These are phyloP conservation scores for Ennomos fuscantarius DNA, from an alignment of 2,888 invertebrate genomes.

Conservation along the genomic window DNA sequence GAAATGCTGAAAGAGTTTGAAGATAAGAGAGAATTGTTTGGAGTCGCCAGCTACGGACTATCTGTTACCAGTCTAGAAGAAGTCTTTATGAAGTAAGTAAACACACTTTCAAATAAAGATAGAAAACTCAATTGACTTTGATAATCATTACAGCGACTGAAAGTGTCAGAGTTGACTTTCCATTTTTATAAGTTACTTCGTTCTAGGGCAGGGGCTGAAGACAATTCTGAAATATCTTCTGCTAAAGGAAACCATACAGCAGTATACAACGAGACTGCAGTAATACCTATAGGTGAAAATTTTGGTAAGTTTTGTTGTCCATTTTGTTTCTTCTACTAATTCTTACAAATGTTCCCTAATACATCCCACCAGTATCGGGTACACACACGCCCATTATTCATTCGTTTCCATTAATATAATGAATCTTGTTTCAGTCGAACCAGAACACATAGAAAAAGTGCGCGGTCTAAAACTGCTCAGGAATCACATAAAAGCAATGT, in stretches of 20 bases:
- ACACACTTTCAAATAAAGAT: background rate
- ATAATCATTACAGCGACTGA: too few relatives aligned
- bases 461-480: slow-evolving; percentile 66
- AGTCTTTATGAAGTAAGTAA: slow-evolving; percentile 92
- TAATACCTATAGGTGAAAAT: slow-evolving; percentile 55
- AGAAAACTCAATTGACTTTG: too few relatives aligned
- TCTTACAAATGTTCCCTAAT: too few relatives aligned
- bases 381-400: too few relatives aligned
- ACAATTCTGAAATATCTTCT: slow-evolving; percentile 48
- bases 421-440: slow-evolving; percentile 55
- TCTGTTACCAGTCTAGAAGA: slow-evolving; percentile 96
- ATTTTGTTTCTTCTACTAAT: too few relatives aligned
- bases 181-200: slow-evolving; percentile 5
- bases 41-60: slow-evolving; percentile 92
- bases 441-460: slow-evolving; percentile 69
- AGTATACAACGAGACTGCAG: slow-evolving; percentile 50
- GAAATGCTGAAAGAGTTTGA: slow-evolving; percentile 89
- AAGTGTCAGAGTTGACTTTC: too few relatives aligned
- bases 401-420: background rate
- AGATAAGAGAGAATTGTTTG: slow-evolving; percentile 81
- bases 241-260: slow-evolving; percentile 45
- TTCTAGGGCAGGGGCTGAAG: slow-evolving; percentile 73
- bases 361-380: too few relatives aligned
- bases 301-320: slow-evolving; percentile 36
- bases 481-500: slow-evolving; percentile 79